Percentiles rank a stretch among this genome's conserved stretches.
These are phyloP conservation scores for Neolamprologus falcicula DNA, from an alignment of 2,113 vertebrate genomes.

Conservation along the genomic window DNA sequence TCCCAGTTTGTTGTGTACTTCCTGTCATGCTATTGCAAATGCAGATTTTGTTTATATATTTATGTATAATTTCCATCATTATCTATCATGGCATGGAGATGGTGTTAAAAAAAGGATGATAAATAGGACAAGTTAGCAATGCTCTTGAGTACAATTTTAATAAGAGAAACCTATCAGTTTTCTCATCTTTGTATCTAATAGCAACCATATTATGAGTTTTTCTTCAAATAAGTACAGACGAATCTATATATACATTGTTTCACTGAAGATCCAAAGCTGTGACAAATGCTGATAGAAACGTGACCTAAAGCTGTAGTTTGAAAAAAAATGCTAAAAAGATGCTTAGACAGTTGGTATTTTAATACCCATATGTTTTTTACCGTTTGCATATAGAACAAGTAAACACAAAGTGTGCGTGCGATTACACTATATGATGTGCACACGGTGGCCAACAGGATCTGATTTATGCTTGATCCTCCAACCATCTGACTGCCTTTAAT, in stretches of 20 bases:
- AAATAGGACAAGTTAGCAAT: background rate
- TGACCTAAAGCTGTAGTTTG: background rate
- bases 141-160: background rate
- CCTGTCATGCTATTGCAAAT: background rate
- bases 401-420: background rate
- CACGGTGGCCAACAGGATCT: background rate
- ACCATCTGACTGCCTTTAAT: slow-evolving; percentile 56
- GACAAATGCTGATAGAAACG: background rate
- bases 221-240: background rate
- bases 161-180: background rate
- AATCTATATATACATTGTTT: background rate
- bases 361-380: background rate
- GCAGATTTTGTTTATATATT: background rate
- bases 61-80: background rate
- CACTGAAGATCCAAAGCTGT: background rate
- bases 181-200: background rate
- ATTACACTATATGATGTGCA: background rate
- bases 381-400: background rate
- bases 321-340: background rate
- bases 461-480: slow-evolving; percentile 44
- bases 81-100: background rate
- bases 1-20: background rate
- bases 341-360: background rate
- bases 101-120: background rate
- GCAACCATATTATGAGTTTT: background rate